Conservation (phyloP, 2,888 invertebrate genomes). For the Pelosia muscerda region DNA sequence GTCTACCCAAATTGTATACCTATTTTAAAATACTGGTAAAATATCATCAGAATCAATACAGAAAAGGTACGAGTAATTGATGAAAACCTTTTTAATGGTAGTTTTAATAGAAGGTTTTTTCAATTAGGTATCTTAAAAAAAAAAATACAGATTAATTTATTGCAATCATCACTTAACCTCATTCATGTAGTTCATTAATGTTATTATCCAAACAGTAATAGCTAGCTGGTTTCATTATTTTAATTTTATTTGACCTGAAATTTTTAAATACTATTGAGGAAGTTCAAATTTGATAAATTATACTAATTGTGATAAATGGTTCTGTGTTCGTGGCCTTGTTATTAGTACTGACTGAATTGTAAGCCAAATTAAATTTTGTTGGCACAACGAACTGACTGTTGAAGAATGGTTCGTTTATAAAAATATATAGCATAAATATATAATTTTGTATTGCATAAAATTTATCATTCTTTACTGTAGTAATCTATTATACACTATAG, state of each 20-base stretch:
- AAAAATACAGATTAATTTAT: background rate
- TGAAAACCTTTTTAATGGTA: background rate
- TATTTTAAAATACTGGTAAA: background rate
- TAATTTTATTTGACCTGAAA: conserved; percentile 16
- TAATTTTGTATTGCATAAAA: background rate
- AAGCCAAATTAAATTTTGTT: conserved; percentile 13
- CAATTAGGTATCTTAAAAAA: too few relatives aligned
- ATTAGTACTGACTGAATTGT: conserved; percentile 14
- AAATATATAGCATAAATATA: background rate
- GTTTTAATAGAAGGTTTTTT: background rate
- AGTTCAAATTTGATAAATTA: conserved; percentile 16
- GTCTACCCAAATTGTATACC: too few relatives aligned
- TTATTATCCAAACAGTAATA: background rate
- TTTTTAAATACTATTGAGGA: background rate
- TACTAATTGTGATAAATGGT: conserved; percentile 30
- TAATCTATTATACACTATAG: background rate
- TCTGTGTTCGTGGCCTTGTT: conserved; percentile 8
- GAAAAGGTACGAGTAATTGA: background rate
- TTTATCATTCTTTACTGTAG: background rate
- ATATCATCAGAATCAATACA: background rate
- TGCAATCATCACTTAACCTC: background rate
- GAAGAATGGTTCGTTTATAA: background rate
- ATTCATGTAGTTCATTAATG: background rate
- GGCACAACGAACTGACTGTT: background rate
- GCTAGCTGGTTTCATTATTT: background rate